These are phyloP conservation scores for Periparus ater DNA, from an alignment of 2,797 vertebrate genomes.

Conservation along the genomic window DNA sequence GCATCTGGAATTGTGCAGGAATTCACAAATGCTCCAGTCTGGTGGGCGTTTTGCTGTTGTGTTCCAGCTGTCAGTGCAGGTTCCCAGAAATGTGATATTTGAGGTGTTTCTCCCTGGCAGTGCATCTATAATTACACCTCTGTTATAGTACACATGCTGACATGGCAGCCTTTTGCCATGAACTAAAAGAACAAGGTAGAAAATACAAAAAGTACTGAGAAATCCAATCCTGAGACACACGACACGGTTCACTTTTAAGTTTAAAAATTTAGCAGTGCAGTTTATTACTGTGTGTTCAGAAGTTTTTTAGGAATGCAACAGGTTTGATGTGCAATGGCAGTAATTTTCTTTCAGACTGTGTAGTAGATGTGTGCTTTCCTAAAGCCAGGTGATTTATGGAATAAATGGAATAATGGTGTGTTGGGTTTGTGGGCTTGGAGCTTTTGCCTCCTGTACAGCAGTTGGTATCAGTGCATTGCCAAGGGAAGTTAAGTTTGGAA, in stretches of 20 bases:
- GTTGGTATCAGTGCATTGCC: too few species aligned
- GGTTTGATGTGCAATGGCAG: neutral
- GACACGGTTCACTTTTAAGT: neutral
- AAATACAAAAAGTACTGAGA: neutral
- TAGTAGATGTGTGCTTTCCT: neutral
- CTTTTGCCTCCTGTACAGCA: rapidly evolving
- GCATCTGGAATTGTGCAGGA: neutral
- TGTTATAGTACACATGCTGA: rapidly evolving
- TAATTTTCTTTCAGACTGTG: neutral
- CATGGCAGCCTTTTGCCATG: neutral
- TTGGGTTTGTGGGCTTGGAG: neutral
- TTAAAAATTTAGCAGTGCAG: neutral
- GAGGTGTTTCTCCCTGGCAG: neutral
- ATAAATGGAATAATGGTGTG: neutral
- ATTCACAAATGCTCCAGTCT: neutral
- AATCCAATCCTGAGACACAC: rapidly evolving
- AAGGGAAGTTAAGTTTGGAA: neutral
- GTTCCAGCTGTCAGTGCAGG: neutral
- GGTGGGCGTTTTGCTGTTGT: neutral
- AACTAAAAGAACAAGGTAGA: neutral
- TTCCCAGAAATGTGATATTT: neutral
- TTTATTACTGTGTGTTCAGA: neutral
- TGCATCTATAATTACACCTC: neutral
- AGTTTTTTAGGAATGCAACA: neutral
- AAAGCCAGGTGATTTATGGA: neutral